Percentiles rank a stretch among this genome's conserved stretches.
Evolutionary conservation across 37 sponge, comb jelly and placozoan genomes (phyloP).

Genomic region (Mnemiopsis leidyi): DNA sequence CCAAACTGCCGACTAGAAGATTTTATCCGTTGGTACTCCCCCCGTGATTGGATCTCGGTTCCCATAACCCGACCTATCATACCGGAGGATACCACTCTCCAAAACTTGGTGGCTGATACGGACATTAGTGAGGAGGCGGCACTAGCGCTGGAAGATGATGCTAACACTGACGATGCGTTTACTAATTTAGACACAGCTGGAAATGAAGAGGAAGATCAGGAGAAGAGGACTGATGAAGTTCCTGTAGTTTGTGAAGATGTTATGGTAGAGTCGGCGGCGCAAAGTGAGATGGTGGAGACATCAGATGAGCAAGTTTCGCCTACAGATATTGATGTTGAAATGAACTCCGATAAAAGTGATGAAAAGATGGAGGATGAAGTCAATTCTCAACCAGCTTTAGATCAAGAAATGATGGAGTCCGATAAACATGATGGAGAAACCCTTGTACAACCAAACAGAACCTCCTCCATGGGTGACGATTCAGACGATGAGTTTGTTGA

Average conservation of each 20-base stretch:
- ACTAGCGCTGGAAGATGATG: neutral
- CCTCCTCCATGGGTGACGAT: neutral
- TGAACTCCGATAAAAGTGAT: neutral
- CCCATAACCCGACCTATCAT: conserved; percentile 3
- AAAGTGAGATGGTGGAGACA: conserved; percentile 5
- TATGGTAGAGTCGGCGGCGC: neutral
- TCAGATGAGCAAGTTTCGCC: neutral
- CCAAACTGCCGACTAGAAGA: conserved; percentile 92
- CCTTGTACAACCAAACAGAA: neutral
- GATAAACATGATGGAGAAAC: neutral
- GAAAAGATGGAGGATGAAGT: neutral
- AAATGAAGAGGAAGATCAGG: neutral
- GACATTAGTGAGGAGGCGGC: conserved; percentile 12
- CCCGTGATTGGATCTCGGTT: conserved; percentile 86
- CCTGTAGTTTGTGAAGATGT: conserved; percentile 42
- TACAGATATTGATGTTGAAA: neutral
- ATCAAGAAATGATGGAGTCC: no score
- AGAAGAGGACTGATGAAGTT: conserved; percentile 4
- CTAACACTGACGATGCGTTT: neutral
- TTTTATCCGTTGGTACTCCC: conserved; percentile 99
- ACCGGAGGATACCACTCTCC: neutral
- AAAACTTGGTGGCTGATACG: neutral
- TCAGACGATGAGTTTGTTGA: conserved; percentile 60
- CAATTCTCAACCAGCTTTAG: neutral
- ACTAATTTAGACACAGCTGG: neutral